Conservation (phyloP, 2,113 vertebrate species). For the Catharus fuscescens region DNA sequence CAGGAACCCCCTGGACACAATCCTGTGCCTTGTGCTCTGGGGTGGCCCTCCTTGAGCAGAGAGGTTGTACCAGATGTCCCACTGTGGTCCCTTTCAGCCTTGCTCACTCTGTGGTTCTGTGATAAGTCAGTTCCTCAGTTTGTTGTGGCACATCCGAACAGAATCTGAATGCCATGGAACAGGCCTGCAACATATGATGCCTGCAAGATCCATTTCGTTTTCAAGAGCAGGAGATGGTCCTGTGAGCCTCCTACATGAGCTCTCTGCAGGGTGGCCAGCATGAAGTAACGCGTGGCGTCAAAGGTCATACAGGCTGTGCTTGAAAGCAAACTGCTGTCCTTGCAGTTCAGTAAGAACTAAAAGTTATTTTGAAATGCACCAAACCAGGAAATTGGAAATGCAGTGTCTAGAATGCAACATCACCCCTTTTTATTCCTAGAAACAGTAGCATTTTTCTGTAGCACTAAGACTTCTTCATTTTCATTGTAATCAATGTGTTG, state of each 20-base stretch:
- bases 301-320: not conserved
- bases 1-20: not conserved
- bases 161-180: accelerated
- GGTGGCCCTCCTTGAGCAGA: not conserved
- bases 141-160: not conserved
- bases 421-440: not conserved
- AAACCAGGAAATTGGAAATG: not conserved
- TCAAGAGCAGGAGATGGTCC: not conserved
- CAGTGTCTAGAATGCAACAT: not conserved
- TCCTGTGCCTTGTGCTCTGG: not conserved
- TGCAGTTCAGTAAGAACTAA: not conserved
- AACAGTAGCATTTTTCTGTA: not conserved
- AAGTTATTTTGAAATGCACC: not conserved
- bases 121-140: not conserved
- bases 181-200: not conserved
- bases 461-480: not conserved
- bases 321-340: not conserved
- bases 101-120: not conserved
- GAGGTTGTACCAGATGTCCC: not conserved
- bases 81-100: not conserved
- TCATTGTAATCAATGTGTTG: accelerated
- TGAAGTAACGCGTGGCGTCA: not conserved
- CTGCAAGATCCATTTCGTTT: not conserved
- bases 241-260: not conserved
- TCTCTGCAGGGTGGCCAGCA: not conserved